Percentiles rank a stretch among this genome's conserved stretches.
Evolutionary conservation across 2,797 vertebrate genomes (phyloP).

Genomic region (Darevskia nairensis): DNA sequence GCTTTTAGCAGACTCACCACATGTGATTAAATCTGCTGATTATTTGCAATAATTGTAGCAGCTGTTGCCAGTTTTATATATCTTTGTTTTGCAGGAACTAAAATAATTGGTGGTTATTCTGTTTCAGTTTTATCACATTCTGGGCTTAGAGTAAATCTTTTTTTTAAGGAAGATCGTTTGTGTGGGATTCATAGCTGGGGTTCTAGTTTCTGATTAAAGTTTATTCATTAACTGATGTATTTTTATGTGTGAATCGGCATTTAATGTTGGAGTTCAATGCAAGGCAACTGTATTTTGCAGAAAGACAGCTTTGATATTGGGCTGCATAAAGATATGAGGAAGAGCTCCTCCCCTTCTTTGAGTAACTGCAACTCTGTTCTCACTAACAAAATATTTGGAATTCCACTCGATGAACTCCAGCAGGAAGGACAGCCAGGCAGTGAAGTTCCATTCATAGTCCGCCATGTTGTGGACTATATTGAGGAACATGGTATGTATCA

Average conservation of each 20-base stretch:
- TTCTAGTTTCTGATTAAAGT: not conserved
- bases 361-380: conserved; percentile 91
- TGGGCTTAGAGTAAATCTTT: not conserved
- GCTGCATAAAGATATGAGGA: conserved; percentile 97
- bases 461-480: conserved; percentile 96
- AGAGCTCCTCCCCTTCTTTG: conserved; percentile 97
- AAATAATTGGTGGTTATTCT: not conserved
- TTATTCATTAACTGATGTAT: conserved; percentile 5
- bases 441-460: conserved; percentile 95
- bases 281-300: conserved; percentile 76
- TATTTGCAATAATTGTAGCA: not conserved
- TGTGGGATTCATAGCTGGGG: not conserved
- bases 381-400: conserved; percentile 94
- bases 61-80: not conserved
- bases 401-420: conserved; percentile 96
- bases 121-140: not conserved
- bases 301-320: conserved; percentile 93
- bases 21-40: not conserved
- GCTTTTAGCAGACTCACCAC: not conserved
- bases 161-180: not conserved
- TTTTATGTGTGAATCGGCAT: not conserved
- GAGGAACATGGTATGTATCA: conserved; percentile 94
- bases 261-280: conserved; percentile 7
- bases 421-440: conserved; percentile 91
- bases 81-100: not conserved